phyloP scores from a whole-genome alignment of 2,888 invertebrate species.

The Leptinotarsa juncta region DNA sequence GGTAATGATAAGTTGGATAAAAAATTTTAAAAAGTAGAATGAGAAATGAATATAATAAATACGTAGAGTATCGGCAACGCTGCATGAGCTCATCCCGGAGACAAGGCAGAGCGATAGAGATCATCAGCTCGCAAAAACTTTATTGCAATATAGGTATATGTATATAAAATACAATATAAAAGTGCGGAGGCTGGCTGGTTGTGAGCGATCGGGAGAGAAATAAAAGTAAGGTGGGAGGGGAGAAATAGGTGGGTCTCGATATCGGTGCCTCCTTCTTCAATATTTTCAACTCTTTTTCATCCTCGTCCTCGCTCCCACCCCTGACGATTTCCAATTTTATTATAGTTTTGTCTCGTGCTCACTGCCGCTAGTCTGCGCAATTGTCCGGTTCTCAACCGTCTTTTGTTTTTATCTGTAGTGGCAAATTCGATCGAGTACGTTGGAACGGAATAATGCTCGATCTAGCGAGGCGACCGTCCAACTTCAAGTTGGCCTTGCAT shows the following conservation, averaged over 20 bases:
- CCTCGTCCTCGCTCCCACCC: constrained; percentile 44
- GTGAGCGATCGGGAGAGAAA: constrained; percentile 48
- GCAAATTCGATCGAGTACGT: constrained; percentile 39
- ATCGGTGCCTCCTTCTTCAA: constrained; percentile 63
- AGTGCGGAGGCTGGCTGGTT: constrained; percentile 56
- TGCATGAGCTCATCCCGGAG: constrained; percentile 15
- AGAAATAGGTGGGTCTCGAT: constrained; percentile 60
- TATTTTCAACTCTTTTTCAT: constrained; percentile 57
- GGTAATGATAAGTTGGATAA: too few relatives aligned
- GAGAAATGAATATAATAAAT: too few relatives aligned
- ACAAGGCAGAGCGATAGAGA: constrained; percentile 32
- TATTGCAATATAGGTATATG: constrained; percentile 29
- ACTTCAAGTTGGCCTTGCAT: constrained; percentile 39
- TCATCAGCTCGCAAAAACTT: constrained; percentile 32
- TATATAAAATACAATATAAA: constrained; percentile 49
- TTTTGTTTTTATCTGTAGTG: constrained; percentile 38
- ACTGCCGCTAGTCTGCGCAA: constrained; percentile 43
- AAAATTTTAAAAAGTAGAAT: too few relatives aligned
- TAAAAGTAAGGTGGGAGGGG: constrained; percentile 56
- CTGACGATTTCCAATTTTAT: constrained; percentile 61
- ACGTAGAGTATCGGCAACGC: background rate
- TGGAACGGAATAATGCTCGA: constrained; percentile 30
- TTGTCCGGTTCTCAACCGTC: constrained; percentile 44
- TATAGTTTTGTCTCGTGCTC: constrained; percentile 59
- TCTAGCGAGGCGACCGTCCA: constrained; percentile 35